These are phyloP conservation scores for Drosophila watanabei DNA, from an alignment of 1,140 invertebrate species.

Conservation along the genomic window DNA sequence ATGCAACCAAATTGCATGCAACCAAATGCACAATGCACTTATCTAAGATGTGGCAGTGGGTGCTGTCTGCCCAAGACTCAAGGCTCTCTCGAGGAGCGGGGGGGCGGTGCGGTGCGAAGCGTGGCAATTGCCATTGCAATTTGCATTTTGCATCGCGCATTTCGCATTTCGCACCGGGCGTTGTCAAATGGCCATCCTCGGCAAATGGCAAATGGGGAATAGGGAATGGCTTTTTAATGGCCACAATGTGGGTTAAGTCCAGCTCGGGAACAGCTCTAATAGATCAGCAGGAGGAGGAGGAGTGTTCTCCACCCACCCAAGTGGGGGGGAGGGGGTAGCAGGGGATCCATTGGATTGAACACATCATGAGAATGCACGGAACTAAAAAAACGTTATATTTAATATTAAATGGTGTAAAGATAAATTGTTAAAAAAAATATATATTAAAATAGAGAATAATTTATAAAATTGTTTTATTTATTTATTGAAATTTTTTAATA, in stretches of 20 bases:
- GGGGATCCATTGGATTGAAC: conserved; percentile 26
- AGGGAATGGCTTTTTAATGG: conserved; percentile 64
- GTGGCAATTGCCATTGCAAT: conserved; percentile 63
- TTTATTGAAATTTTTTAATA: too few relatives aligned
- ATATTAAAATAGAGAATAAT: too few relatives aligned
- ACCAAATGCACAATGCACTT: conserved; percentile 56
- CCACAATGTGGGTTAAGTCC: conserved; percentile 70
- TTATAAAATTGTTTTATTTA: too few relatives aligned
- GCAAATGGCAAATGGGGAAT: conserved; percentile 18
- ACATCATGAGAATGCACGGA: conserved; percentile 11
- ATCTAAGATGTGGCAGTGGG: conserved; percentile 59
- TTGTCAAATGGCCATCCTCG: conserved; percentile 67
- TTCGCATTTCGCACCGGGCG: conserved; percentile 74
- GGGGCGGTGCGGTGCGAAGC: conserved; percentile 16
- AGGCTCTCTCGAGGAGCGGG: background rate
- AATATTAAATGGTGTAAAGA: background rate
- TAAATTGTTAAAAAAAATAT: background rate
- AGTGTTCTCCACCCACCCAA: conserved; percentile 2
- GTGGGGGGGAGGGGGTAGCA: background rate
- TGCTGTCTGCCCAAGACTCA: conserved; percentile 14
- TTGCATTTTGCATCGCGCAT: conserved; percentile 67
- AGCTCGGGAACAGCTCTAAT: conserved; percentile 59
- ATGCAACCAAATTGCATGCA: conserved; percentile 72
- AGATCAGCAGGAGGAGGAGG: conserved; percentile 20
- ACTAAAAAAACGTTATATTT: background rate